A percentile compares a stretch with the other conserved stretches of the same genome.
Conservation (phyloP, 2,113 vertebrate genomes). For the Furnarius figulus region DNA sequence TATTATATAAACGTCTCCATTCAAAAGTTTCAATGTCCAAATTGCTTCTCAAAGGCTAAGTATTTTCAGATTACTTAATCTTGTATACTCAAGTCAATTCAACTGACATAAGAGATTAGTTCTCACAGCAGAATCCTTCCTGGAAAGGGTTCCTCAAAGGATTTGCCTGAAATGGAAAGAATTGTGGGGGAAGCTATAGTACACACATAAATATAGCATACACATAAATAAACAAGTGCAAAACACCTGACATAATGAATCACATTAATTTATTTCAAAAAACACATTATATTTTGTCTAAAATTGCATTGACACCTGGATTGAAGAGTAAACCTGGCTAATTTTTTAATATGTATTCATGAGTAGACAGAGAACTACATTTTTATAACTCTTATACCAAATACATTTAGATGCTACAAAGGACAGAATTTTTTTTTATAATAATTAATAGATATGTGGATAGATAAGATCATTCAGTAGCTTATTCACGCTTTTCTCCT, state of each 20-base stretch:
- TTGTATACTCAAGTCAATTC: not conserved
- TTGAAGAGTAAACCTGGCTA: not conserved
- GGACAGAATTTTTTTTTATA: not conserved
- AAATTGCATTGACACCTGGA: not conserved
- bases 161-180: not conserved
- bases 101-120: not conserved
- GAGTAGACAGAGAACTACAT: not conserved
- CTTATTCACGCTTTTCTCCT: not conserved
- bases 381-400: not conserved
- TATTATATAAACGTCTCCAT: not conserved
- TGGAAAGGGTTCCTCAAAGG: not conserved
- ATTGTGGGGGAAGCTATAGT: not conserved
- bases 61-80: not conserved
- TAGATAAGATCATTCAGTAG: not conserved
- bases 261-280: not conserved
- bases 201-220: not conserved
- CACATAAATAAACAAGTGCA: not conserved
- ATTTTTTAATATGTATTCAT: not conserved
- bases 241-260: not conserved
- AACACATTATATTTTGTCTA: not conserved
- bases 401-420: not conserved
- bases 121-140: not conserved
- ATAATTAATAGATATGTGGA: not conserved
- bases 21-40: not conserved
- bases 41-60: not conserved